These are phyloP conservation scores for Coregonus ussuriensis DNA, from an alignment of 2,797 vertebrate genomes.

Conservation along the genomic window DNA sequence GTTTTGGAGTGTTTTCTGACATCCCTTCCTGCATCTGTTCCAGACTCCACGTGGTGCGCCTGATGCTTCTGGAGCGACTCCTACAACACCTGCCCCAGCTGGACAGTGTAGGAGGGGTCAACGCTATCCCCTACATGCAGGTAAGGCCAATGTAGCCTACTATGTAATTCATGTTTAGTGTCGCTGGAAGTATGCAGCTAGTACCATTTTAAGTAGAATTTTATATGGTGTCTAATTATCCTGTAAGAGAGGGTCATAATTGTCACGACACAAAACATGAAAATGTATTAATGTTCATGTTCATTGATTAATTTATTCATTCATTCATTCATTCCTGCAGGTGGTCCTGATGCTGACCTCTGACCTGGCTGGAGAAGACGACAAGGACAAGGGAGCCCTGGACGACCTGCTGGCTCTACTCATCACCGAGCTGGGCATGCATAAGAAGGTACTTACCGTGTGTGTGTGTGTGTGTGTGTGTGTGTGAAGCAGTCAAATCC, in stretches of 20 bases:
- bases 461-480: not conserved
- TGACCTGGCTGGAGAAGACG: conserved; percentile 96
- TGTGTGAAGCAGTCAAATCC: too few species aligned
- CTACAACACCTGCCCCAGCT: conserved; percentile 92
- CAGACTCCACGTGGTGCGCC: conserved; percentile 96
- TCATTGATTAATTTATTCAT: too few species aligned
- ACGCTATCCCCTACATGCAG: conserved; percentile 98
- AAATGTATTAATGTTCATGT: too few species aligned
- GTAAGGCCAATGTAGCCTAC: not conserved
- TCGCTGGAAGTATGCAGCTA: too few species aligned
- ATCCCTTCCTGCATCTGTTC: not conserved
- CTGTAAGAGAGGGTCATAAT: too few species aligned
- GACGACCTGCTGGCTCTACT: conserved; percentile 94
- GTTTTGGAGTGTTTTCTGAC: not conserved
- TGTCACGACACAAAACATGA: too few species aligned
- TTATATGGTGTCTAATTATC: too few species aligned
- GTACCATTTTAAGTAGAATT: too few species aligned
- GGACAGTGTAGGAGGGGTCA: conserved; percentile 92
- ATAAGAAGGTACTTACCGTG: conserved; percentile 86
- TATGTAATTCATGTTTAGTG: too few species aligned
- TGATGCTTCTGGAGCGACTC: conserved; percentile 95
- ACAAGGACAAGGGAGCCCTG: conserved; percentile 96
- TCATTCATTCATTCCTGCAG: conserved; percentile 20
- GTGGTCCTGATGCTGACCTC: conserved; percentile 98
- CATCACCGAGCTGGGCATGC: conserved; percentile 92